These are phyloP conservation scores for Loris lydekkerianus DNA, from an alignment of 2,797 vertebrate genomes.

Conservation along the genomic window DNA sequence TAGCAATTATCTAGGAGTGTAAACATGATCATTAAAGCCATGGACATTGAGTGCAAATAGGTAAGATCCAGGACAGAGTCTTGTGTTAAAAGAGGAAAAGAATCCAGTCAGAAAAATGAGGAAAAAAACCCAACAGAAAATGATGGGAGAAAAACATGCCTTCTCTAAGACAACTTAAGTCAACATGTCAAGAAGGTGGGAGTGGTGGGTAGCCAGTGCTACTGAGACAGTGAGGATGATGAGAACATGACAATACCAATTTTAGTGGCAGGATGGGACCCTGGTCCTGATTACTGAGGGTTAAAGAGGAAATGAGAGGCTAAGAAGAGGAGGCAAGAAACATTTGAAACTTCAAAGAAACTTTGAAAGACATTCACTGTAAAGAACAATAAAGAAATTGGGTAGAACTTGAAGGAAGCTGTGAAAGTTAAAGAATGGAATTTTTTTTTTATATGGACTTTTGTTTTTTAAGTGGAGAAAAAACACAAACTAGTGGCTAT, in stretches of 20 bases:
- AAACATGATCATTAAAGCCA: slow-evolving; percentile 6
- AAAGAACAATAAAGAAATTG: neutral
- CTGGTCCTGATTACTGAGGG: neutral
- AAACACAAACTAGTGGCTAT: neutral
- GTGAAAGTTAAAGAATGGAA: neutral
- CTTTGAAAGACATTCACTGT: neutral
- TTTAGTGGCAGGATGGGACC: neutral
- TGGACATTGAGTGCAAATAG: neutral
- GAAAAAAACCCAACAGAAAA: neutral
- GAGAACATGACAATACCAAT: neutral
- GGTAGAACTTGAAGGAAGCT: neutral
- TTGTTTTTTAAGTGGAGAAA: neutral
- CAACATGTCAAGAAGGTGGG: neutral
- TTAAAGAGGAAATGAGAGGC: neutral
- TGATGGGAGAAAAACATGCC: neutral
- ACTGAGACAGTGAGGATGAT: neutral
- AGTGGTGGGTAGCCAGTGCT: neutral
- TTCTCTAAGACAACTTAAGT: neutral
- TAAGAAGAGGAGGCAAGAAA: neutral
- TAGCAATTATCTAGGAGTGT: neutral
- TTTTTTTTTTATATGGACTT: neutral
- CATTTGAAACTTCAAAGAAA: neutral
- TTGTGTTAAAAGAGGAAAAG: neutral
- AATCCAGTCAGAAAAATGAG: neutral
- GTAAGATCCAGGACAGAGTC: neutral